Evolutionary conservation across 2,888 invertebrate species (phyloP).

Genomic region (Oscheius sp.): DNA sequence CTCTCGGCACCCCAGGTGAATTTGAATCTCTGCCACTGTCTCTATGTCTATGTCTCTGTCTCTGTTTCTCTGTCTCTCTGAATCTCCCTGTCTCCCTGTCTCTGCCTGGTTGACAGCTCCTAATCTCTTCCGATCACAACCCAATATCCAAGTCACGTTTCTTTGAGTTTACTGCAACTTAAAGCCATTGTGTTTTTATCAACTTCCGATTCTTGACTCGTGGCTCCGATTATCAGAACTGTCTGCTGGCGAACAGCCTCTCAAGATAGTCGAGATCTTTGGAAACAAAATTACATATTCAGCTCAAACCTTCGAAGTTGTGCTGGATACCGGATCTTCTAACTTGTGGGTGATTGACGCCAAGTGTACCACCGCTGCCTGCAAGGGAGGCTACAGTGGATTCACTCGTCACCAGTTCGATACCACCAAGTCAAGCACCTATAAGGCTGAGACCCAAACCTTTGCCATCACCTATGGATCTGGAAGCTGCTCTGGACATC

Average conservation of each 20-base stretch:
- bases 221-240: no score
- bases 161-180: no score
- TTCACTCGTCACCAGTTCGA: conserved; percentile 53
- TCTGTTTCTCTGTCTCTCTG: no score
- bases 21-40: no score
- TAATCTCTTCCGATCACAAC: no score
- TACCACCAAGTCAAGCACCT: conserved; percentile 63
- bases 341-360: conserved; percentile 68
- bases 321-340: conserved; percentile 66
- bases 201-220: no score
- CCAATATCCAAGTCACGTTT: no score
- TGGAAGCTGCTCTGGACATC: conserved; percentile 64
- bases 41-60: no score
- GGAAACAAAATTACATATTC: conserved; percentile 17
- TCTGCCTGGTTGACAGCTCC: no score
- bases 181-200: no score
- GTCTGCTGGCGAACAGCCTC: no score
- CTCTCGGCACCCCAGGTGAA: conserved; percentile 62
- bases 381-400: conserved; percentile 58
- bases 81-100: no score
- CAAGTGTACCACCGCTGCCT: conserved; percentile 57
- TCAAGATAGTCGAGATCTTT: not conserved
- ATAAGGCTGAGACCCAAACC: conserved; percentile 48
- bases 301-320: conserved; percentile 59
- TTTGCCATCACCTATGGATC: conserved; percentile 69